These are phyloP conservation scores for Volucella inflata DNA, from an alignment of 2,888 invertebrate species.

Conservation along the genomic window DNA sequence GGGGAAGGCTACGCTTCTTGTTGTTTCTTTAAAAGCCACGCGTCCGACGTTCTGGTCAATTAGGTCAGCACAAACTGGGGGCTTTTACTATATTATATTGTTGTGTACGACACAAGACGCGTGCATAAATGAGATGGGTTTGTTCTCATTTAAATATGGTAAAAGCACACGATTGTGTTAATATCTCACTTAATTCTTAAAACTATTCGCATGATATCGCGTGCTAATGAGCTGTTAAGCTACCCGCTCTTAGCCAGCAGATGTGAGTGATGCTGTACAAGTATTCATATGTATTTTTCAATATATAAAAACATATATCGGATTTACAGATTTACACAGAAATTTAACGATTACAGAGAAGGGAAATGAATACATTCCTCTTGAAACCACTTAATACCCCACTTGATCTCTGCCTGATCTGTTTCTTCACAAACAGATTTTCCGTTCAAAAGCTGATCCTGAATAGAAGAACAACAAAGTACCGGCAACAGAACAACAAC, in stretches of 20 bases:
- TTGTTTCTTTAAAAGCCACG: slow-evolving; percentile 45
- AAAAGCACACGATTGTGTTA: neutral
- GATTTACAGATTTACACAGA: slow-evolving; percentile 40
- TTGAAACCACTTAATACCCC: slow-evolving; percentile 76
- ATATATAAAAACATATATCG: neutral
- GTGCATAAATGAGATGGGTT: slow-evolving; percentile 17
- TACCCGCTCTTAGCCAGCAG: slow-evolving; percentile 10
- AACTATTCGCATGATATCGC: slow-evolving; percentile 30
- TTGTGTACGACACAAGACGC: neutral
- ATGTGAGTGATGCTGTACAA: slow-evolving; percentile 29
- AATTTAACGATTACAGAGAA: slow-evolving; percentile 27
- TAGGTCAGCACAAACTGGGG: slow-evolving; percentile 51
- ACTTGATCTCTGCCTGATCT: slow-evolving; percentile 75
- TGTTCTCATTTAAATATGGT: slow-evolving; percentile 39
- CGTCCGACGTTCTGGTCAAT: slow-evolving; percentile 67
- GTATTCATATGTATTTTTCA: no score
- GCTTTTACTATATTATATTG: slow-evolving; percentile 5
- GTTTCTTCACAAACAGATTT: slow-evolving; percentile 69
- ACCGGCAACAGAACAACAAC: slow-evolving; percentile 35
- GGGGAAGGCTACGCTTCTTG: slow-evolving; percentile 18
- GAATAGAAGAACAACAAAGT: slow-evolving; percentile 34
- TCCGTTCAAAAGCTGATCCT: slow-evolving; percentile 54
- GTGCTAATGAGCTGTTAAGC: slow-evolving; percentile 25
- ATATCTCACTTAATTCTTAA: slow-evolving; percentile 1
- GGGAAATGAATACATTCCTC: slow-evolving; percentile 35